Conservation (phyloP, 2,797 vertebrate genomes). For the Bryconaethiops microstoma region DNA sequence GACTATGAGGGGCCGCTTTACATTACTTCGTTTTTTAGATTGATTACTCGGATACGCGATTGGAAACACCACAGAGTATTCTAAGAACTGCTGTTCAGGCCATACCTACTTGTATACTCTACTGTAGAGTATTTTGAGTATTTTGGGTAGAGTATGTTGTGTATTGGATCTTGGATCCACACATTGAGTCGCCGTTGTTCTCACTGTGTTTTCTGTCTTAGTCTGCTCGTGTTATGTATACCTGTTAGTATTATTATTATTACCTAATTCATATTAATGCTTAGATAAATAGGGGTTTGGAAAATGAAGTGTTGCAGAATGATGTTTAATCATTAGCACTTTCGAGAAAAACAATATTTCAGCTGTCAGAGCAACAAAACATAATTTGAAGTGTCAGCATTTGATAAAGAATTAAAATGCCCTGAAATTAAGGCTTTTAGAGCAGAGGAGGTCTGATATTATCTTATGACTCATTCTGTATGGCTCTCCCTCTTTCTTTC, state of each 20-base stretch:
- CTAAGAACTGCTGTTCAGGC: no score
- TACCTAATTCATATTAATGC: neutral
- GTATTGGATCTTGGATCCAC: neutral
- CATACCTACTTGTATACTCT: no score
- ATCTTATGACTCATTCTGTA: neutral
- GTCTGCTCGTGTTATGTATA: neutral
- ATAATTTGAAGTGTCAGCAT: slow-evolving; percentile 18
- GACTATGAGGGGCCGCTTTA: no score
- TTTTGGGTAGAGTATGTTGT: neutral
- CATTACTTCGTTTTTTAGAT: no score
- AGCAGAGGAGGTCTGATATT: neutral
- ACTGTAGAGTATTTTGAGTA: no score
- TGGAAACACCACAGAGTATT: no score
- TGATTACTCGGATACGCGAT: no score
- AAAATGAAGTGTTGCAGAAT: slow-evolving; percentile 27
- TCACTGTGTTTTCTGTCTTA: neutral
- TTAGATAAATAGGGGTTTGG: slow-evolving; percentile 16
- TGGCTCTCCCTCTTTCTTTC: neutral
- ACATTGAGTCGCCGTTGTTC: neutral
- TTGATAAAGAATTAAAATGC: slow-evolving; percentile 9
- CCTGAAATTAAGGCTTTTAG: slow-evolving; percentile 11
- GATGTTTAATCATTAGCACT: slow-evolving; percentile 8
- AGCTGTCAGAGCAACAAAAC: neutral
- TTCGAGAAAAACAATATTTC: neutral
- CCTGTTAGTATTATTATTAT: slow-evolving; percentile 6